Base-by-base conservation (phyloP, 2,797 vertebrate genomes). In the Morus bassanus region DNA sequence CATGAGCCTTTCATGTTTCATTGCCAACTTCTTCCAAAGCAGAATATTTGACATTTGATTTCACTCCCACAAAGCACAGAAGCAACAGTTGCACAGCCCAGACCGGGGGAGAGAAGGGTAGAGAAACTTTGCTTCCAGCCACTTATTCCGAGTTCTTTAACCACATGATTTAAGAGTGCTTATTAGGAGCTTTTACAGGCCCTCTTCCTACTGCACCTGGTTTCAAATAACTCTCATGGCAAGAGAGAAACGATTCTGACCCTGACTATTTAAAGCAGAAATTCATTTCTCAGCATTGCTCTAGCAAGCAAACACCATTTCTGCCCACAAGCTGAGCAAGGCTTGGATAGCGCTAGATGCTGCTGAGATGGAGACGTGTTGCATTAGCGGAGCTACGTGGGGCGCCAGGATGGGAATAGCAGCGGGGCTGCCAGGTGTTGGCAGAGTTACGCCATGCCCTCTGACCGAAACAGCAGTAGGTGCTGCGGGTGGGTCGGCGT, bases 1-100 rank as follows among this genome's bases (percentile, higher is more conserved):
- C 64, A 1, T 31, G 68, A 96, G 95, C 95, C 84, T 95, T 96
- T 96, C 94, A 12, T 56, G 74, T 92, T 84, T 82, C 30, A 4
- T 51, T 95, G 93, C 96, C 95, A 96, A 6, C 78, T 95, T 78
- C 84, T 96, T 88, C 94, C 90, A 70, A 90, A 95, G 93, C 90
- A 77, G 91, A 94, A 72, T 91, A 92, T 92, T 72, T 97, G 96
- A 96, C 96, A 95, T 96, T 96, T 95, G 96, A 92, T 96, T 97
- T 96, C 88, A 91, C 94, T 95, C 95, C 92, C 92, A 95, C 94
- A 95, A 95, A 95, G 92, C 94, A 77, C 92, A 95, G 94, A 82
- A 95, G 88, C 95, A 97, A 96, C 96, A 95, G 94, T 96, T 95
- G 88, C 81, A 17, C 84, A 94, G 91, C 88, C 78, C 88, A 11